These are phyloP conservation scores for Macaria notata DNA, from an alignment of 2,888 invertebrate species.

Conservation along the genomic window DNA sequence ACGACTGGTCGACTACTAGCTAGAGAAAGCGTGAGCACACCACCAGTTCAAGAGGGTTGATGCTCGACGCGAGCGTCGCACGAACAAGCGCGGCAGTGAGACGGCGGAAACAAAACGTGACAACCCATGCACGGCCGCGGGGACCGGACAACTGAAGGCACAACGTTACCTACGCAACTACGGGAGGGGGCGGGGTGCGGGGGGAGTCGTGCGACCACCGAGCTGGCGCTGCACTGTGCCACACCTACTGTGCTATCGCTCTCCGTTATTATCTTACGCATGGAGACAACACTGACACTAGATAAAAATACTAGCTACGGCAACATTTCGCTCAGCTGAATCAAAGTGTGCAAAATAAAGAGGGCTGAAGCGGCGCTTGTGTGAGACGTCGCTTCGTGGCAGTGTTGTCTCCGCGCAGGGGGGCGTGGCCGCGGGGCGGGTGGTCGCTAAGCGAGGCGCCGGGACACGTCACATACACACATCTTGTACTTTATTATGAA, in stretches of 20 bases:
- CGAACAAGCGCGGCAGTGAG: conserved; percentile 48
- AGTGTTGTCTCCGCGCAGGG: conserved; percentile 36
- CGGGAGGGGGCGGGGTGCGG: conserved; percentile 27
- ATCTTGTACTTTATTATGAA: background rate
- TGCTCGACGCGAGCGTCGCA: conserved; percentile 42
- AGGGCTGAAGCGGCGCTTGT: conserved; percentile 1
- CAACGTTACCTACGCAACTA: conserved; percentile 47
- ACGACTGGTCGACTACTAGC: conserved; percentile 25
- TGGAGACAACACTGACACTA: conserved; percentile 62
- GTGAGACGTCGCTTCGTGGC: conserved; percentile 6
- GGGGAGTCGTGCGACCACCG: conserved; percentile 70
- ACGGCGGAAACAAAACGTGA: conserved; percentile 41
- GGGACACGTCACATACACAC: conserved; percentile 3
- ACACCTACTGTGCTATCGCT: conserved; percentile 79
- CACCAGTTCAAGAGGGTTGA: conserved; percentile 83
- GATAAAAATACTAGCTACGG: background rate
- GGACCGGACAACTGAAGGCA: conserved; percentile 46
- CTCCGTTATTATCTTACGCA: conserved; percentile 65
- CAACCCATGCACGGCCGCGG: conserved; percentile 75
- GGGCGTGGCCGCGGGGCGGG: conserved; percentile 67
- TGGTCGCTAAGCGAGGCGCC: conserved; percentile 62
- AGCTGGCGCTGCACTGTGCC: conserved; percentile 59
- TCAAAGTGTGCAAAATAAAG: conserved; percentile 6
- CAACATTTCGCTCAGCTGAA: conserved; percentile 22
- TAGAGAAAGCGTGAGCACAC: conserved; percentile 52